Evolutionary conservation across 2,113 vertebrate genomes (phyloP), one percentile per base, ranked within the genome.

Genomic region (Conger conger): DNA sequence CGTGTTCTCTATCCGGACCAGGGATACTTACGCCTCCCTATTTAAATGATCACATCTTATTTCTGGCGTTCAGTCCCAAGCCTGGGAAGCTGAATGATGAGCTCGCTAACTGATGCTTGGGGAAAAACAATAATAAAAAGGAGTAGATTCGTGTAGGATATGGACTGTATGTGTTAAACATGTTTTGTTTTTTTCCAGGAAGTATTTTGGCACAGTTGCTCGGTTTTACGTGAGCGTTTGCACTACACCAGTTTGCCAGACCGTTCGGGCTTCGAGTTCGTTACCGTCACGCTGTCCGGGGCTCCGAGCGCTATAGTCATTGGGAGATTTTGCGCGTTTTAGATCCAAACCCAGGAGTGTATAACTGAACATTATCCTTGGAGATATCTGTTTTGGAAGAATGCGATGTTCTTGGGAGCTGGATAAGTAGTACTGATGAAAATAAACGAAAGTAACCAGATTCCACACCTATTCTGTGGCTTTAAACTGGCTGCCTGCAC

Each of bases 371-470:
- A 79, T 9, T 42, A 9, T 68, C 82, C 83, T 79, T 60, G 40
- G 80, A 85, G 84, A 76, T 86, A 82, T 82, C 50, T n/a, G 11
- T 54, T 57, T 53, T 27, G 45, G 30, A 50, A 42, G 68, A 85
- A 73, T 68, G 36, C 36, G 89, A 54, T 79, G 53, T 63, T 53
- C 60, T 68, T 73, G 77, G 88, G 85, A 90, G 90, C 57, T 63
- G 57, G 57, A 23, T 11, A 23, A 3, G 57, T 3, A 23, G 6
- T 63, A 4, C 18, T 8, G 20, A 63, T 63, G 57, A 27, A 6
- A 63, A 63, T 27, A 63, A 63, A 63, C 57, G 18, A 3, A 63
- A 63, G 84, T 85, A 88, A 89, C 88, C 42, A 86, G 87, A 86
- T 37, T 87, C 87, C 92, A 7, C 63, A 82, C 3, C 57, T 20